phyloP scores from a whole-genome alignment of 1,140 invertebrate genomes.

The Vollenhovia emeryi region DNA sequence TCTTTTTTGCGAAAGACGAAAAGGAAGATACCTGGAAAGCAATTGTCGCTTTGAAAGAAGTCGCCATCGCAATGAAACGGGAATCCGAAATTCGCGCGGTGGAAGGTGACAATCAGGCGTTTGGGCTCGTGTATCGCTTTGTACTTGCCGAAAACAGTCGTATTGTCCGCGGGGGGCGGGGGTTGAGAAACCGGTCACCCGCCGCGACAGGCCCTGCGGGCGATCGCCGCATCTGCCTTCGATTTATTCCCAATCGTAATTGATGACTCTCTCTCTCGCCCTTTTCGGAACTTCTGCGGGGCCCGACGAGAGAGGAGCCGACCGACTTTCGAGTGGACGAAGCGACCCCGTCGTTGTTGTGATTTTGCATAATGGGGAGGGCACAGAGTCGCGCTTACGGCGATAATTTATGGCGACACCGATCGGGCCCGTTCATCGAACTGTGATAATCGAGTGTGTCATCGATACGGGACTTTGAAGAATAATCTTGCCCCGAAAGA shows the following conservation, averaged over 20 bases:
- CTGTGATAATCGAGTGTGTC: constrained; percentile 33
- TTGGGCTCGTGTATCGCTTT: constrained; percentile 76
- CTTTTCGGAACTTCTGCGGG: constrained; percentile 43
- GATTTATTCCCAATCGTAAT: constrained; percentile 84
- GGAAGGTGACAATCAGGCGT: not conserved
- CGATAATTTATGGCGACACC: constrained; percentile 55
- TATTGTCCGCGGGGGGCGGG: constrained; percentile 79
- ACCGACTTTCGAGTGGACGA: constrained; percentile 57
- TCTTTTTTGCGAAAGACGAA: no score
- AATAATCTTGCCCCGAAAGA: not conserved
- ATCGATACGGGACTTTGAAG: not conserved
- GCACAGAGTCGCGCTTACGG: constrained; percentile 42
- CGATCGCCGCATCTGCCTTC: constrained; percentile 83
- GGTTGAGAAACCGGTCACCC: constrained; percentile 74
- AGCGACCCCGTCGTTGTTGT: constrained; percentile 53
- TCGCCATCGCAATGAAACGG: constrained; percentile 5
- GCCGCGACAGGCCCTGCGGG: constrained; percentile 72
- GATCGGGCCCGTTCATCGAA: not conserved
- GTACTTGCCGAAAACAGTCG: constrained; percentile 82
- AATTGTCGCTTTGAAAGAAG: not conserved
- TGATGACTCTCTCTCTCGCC: constrained; percentile 80
- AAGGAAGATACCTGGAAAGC: not conserved
- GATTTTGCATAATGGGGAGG: constrained; percentile 67
- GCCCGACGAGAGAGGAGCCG: not conserved
- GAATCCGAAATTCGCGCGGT: not conserved